phyloP scores from a whole-genome alignment of 2,113 vertebrate genomes.

The Mus spicilegus region DNA sequence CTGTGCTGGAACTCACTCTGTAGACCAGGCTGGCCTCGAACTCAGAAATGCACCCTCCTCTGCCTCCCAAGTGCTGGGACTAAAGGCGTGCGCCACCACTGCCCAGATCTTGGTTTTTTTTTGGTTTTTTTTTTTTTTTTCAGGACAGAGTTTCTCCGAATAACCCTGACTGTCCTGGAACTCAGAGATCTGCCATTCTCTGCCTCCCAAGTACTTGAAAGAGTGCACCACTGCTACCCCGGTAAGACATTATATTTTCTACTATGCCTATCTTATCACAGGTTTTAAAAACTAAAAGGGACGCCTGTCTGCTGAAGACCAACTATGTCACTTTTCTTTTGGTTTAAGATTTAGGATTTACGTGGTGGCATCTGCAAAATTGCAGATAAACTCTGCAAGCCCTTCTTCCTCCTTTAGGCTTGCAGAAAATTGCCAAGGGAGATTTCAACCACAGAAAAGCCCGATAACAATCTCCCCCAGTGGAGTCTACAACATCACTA shows the following conservation, averaged over 20 bases:
- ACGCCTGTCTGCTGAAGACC: not conserved
- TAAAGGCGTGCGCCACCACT: too few relatives aligned
- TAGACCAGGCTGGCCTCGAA: too few relatives aligned
- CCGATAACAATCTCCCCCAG: not conserved
- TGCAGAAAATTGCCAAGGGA: slow-evolving; percentile 50
- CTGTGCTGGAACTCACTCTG: too few relatives aligned
- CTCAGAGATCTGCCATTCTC: not conserved
- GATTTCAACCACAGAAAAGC: slow-evolving; percentile 47
- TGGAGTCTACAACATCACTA: slow-evolving; percentile 12
- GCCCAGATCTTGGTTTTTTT: not conserved
- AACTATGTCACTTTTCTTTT: slow-evolving; percentile 33
- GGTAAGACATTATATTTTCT: not conserved
- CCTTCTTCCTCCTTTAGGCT: slow-evolving; percentile 2
- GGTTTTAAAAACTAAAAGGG: not conserved
- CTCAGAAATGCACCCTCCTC: too few relatives aligned
- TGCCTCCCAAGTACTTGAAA: not conserved
- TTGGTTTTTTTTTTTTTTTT: not conserved
- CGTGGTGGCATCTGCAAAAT: not conserved
- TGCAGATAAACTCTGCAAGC: slow-evolving; percentile 18
- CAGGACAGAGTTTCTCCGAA: not conserved
- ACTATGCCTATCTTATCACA: not conserved
- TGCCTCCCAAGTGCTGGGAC: too few relatives aligned
- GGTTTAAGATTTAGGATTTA: slow-evolving; percentile 39
- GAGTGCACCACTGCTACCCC: not conserved
- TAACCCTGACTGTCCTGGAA: not conserved